phyloP scores from a whole-genome alignment of 2,888 invertebrate genomes.

The Diaperis boleti region DNA sequence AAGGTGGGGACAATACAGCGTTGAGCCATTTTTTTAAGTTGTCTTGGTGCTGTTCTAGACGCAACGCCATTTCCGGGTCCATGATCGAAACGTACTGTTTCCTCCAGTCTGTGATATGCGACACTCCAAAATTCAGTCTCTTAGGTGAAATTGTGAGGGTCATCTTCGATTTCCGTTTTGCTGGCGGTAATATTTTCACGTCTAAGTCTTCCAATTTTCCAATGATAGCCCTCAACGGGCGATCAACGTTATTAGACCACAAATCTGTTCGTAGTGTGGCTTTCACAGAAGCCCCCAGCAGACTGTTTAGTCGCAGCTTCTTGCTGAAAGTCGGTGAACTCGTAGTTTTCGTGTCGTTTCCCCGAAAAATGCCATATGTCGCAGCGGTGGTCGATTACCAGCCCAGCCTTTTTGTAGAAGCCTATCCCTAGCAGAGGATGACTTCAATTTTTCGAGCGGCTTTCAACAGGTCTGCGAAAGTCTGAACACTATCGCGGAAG shows the following conservation, averaged over 20 bases:
- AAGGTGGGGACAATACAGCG: slow-evolving; percentile 80
- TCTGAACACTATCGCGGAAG: no score
- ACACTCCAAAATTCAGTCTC: slow-evolving; percentile 41
- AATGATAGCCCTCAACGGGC: slow-evolving; percentile 68
- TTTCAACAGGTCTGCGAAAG: no score
- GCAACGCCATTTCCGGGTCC: slow-evolving; percentile 58
- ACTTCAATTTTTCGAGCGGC: no score
- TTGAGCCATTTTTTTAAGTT: slow-evolving; percentile 86
- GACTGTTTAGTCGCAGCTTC: slow-evolving; percentile 49
- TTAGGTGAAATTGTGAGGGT: slow-evolving; percentile 48
- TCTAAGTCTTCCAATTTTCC: slow-evolving; percentile 64
- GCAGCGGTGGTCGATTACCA: no score
- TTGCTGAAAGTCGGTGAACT: slow-evolving; percentile 55
- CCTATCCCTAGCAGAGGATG: no score
- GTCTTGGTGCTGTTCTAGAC: slow-evolving; percentile 76
- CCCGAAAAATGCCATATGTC: no score
- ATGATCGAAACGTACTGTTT: slow-evolving; percentile 71
- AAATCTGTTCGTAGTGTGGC: slow-evolving; percentile 61
- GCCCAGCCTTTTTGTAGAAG: no score
- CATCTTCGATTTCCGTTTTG: slow-evolving; percentile 50
- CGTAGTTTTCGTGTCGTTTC: no score
- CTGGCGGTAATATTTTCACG: slow-evolving; percentile 23
- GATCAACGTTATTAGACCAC: slow-evolving; percentile 65
- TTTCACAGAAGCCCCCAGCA: slow-evolving; percentile 47
- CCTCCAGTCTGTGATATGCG: slow-evolving; percentile 46